A percentile compares a stretch with the other conserved stretches of the same genome.
Evolutionary conservation across 2,888 invertebrate genomes (phyloP).

Genomic region (Tetragonisca angustula): DNA sequence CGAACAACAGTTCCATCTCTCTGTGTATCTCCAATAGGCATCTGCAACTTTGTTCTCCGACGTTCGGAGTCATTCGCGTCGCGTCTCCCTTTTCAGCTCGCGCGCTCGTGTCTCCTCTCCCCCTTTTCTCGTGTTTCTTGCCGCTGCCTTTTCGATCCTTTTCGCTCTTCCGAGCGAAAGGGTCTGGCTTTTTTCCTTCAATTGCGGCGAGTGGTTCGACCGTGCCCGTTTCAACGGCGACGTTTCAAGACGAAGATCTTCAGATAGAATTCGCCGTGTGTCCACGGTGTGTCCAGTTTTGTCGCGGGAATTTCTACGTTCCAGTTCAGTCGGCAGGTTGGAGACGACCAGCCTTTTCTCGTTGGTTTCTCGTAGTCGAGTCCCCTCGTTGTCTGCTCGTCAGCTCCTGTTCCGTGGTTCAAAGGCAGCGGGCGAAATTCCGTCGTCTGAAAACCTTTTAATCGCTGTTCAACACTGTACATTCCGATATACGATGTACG

Average conservation of each 20-base stretch:
- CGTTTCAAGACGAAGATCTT: not conserved
- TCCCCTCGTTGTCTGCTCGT: too few species aligned
- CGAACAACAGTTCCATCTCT: constrained; percentile 69
- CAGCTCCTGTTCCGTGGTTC: too few species aligned
- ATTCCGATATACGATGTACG: too few species aligned
- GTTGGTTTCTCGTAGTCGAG: too few species aligned
- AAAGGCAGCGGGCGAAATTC: too few species aligned
- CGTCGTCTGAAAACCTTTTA: too few species aligned
- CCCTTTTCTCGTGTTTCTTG: constrained; percentile 4
- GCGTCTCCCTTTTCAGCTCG: constrained; percentile 26
- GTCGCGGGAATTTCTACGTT: not conserved
- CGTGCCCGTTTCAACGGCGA: not conserved
- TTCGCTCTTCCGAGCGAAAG: constrained; percentile 1
- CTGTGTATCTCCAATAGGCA: constrained; percentile 65
- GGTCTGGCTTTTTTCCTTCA: constrained; percentile 16
- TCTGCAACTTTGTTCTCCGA: constrained; percentile 69
- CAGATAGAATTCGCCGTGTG: not conserved
- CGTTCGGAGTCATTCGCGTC: constrained; percentile 54
- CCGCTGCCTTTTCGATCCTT: too few species aligned
- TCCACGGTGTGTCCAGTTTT: not conserved
- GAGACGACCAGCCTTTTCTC: too few species aligned
- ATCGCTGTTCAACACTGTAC: too few species aligned
- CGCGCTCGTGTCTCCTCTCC: constrained; percentile 16
- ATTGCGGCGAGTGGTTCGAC: constrained; percentile 24
- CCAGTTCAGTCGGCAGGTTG: too few species aligned